phyloP scores from a whole-genome alignment of 2,888 invertebrate genomes.

The Teleiodes luculella region DNA sequence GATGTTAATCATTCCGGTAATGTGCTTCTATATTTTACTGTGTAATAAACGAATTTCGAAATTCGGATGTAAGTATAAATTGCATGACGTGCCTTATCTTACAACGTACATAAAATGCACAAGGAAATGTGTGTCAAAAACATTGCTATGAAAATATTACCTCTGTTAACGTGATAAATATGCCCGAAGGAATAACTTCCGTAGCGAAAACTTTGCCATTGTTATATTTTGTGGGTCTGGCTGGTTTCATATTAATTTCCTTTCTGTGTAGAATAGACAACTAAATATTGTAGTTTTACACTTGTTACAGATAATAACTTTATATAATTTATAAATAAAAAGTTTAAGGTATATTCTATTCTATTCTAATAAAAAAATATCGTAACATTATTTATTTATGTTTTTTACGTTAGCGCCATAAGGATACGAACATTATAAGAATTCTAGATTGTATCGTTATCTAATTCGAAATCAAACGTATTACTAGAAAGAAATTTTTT shows the following conservation, averaged over 20 bases:
- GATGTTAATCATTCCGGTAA: background rate
- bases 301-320: background rate
- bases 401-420: too few species aligned
- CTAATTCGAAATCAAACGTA: too few species aligned
- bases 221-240: constrained; percentile 32
- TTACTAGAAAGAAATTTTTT: too few species aligned
- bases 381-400: too few species aligned
- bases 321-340: too few species aligned
- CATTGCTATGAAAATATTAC: constrained; percentile 64
- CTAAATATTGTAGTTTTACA: background rate
- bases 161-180: constrained; percentile 64
- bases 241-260: constrained; percentile 34
- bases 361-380: too few species aligned
- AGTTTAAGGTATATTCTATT: too few species aligned
- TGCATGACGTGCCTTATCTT: background rate
- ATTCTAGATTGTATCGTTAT: too few species aligned
- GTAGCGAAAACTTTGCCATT: constrained; percentile 39
- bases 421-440: too few species aligned
- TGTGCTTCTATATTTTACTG: too few species aligned
- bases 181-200: constrained; percentile 49
- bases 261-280: constrained; percentile 18
- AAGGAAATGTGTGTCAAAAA: constrained; percentile 51
- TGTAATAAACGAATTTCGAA: too few species aligned
- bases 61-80: too few species aligned
- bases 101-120: background rate